Evolutionary conservation across 2,113 vertebrate genomes (phyloP).

Genomic region (Anseranas semipalmata): DNA sequence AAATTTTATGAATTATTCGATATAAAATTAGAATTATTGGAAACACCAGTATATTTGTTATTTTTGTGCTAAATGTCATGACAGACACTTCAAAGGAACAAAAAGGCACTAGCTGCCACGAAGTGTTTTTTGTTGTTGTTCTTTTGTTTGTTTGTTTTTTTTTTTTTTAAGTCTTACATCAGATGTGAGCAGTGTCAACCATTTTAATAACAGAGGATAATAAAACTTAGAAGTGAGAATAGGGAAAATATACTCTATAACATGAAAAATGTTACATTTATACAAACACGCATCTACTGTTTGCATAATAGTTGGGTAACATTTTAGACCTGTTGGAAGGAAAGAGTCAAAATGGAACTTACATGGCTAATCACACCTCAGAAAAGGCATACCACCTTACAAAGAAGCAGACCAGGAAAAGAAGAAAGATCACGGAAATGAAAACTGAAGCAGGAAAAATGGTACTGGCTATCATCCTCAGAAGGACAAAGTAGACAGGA

Average conservation of each 20-base stretch:
- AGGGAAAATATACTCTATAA: background rate
- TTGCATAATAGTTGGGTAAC: background rate
- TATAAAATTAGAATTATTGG: background rate
- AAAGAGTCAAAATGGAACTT: slow-evolving; percentile 11
- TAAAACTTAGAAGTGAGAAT: background rate
- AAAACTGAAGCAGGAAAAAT: background rate
- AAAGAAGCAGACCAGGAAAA: background rate
- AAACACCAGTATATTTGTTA: background rate
- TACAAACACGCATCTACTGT: background rate
- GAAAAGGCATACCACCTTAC: background rate
- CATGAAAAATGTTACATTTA: background rate
- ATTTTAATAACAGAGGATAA: slow-evolving; percentile 1
- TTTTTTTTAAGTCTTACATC: slow-evolving; percentile 1
- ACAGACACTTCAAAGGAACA: background rate
- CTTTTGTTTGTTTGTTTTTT: no score
- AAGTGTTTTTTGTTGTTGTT: background rate
- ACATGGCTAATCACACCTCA: background rate
- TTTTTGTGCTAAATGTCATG: background rate
- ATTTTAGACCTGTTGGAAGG: background rate
- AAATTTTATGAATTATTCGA: background rate
- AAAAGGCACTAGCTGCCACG: background rate
- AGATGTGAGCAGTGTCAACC: background rate
- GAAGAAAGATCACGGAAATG: background rate
- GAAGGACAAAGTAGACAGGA: background rate
- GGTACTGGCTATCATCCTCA: background rate